Base-by-base conservation (phyloP, 2,888 invertebrate species). In the Drosophila pegasa region DNA sequence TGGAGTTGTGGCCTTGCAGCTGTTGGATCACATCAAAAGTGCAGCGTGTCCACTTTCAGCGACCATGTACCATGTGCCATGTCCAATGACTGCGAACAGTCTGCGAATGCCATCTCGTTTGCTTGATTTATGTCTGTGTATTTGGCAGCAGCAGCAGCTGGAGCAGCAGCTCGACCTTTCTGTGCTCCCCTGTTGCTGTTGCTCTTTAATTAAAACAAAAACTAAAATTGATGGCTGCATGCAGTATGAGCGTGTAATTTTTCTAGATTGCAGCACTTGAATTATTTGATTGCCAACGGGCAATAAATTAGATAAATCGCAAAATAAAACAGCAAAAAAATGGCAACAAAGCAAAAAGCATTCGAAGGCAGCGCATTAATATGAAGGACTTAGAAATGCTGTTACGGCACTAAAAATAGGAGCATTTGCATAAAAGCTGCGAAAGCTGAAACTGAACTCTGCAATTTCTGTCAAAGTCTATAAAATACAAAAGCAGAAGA, bases 131-230 rank as follows among this genome's bases (percentile, higher is more conserved):
- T 83, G 80, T 74, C 64, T 31, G 40, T 69, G 65, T 52, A 56
- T 68, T 62, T 60, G 56, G 27, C 33, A 60, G 14, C 31, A 52
- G 10, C 64, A 48, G 12, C 18, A 25, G 25, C 43, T 9, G 50
- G 71, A 59, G 22, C 29, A 45, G 18, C 63, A 29, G 29, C 48
- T 27, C 16, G 50, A 60, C 47, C 43, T 40, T 59, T 43, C 51
- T 43, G 29, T 29, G 22, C 10, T 35, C 37, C 54, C 29, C 37
- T 35, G 29, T 37, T 55, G 25, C 54, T 57, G 43, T 43, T 60
- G 58, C 54, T 57, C 72, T 79, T 87, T 87, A 83, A 87, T 83
- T 83, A 83, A 83, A 45, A 45, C 25, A 45, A 82, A 78, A 81
- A 78, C 64, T 76, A 56, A 72, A 85, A 82, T 78, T 54, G 66